These are phyloP conservation scores for Orchesella flavescens DNA, from an alignment of 2,888 invertebrate species.

Conservation along the genomic window DNA sequence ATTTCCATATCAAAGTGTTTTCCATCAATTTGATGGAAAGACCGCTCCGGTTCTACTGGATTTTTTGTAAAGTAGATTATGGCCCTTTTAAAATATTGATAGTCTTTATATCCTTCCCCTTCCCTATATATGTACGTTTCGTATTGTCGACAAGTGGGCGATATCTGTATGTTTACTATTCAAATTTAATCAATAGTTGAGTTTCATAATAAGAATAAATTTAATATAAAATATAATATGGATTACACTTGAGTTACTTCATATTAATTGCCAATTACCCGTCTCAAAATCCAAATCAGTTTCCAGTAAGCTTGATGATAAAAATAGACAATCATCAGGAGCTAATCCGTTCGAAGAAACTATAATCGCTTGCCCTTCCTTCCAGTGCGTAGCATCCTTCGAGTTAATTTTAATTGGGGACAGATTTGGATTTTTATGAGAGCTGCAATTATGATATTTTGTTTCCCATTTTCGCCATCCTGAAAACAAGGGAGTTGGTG, in stretches of 20 bases:
- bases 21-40: constrained; percentile 32
- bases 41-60: neutral
- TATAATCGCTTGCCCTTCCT: neutral
- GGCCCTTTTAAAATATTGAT: constrained; percentile 39
- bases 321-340: constrained; percentile 11
- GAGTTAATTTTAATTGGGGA: constrained; percentile 33
- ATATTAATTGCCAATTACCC: no score
- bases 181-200: neutral
- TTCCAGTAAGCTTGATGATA: constrained; percentile 1
- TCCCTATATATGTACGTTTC: constrained; percentile 15
- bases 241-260: no score
- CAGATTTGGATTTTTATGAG: neutral
- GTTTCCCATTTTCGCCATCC: constrained; percentile 24
- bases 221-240: no score
- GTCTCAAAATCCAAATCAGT: no score
- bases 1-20: constrained; percentile 49
- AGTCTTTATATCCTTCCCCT: neutral
- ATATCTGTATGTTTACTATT: neutral
- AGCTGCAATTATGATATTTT: constrained; percentile 25
- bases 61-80: constrained; percentile 31
- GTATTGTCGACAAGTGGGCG: constrained; percentile 8
- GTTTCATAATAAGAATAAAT: no score
- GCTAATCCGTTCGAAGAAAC: no score
- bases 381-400: neutral
- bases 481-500: no score